Base-by-base conservation (phyloP, 2,888 invertebrate genomes). In the Zygaena filipendulae region DNA sequence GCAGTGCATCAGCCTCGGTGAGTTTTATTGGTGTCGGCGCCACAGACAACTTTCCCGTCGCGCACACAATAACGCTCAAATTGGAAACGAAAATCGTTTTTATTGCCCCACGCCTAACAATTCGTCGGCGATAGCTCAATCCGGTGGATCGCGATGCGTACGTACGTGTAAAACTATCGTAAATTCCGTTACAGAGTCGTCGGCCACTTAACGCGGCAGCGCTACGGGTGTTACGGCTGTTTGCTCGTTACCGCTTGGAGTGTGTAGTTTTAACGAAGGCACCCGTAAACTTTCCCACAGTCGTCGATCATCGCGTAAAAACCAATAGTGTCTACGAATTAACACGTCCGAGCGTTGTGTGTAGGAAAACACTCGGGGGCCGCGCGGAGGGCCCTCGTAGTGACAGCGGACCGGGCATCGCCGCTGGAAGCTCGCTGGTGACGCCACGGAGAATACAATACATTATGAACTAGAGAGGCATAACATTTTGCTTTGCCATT, bases 11-110 rank as follows among this genome's bases (percentile, higher is more conserved):
- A n/a, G n/a, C n/a, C n/a, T n/a, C n/a, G n/a, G n/a, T n/a, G n/a
- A n/a, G n/a, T 61, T 71, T 72, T 77, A 77, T 77, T 72, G 63
- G 64, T 64, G 69, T 60, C 68, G 75, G 77, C 75, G 77, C 77
- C 77, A 71, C 56, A 48, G 54, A 60, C 62, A 67, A 70, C 77
- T 77, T 77, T 79, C 77, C 61, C 74, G 59, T 67, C 70, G 60
- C 67, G 52, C 63, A 64, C 66, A 72, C 75, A 77, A 71, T 68
- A 60, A 68, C 57, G 54, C 59, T 70, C 68, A 70, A 77, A 74
- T 77, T 70, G 68, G 66, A 64, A 61, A 64, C 59, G 57, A 60
- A 71, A 70, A 70, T 68, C 36, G 64, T 68, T 70, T 74, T 75
- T 75, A 74, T 62, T 62, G 59, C 64, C 47, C 48, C 41, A 35